Conservation (phyloP, 2,797 vertebrate species). For the Tapirus indicus region DNA sequence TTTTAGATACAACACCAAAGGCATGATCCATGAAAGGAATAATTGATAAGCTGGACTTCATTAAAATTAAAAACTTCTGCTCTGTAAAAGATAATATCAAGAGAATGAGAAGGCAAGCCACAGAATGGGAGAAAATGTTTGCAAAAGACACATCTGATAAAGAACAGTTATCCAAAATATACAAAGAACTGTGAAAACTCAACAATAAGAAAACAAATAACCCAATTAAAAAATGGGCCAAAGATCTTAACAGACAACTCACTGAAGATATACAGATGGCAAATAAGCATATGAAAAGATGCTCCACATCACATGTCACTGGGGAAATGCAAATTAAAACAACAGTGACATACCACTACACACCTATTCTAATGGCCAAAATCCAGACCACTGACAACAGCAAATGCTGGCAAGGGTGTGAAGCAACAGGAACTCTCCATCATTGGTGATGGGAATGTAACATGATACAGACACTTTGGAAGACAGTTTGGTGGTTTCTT, state of each 20-base stretch:
- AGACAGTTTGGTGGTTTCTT: neutral
- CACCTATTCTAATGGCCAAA: neutral
- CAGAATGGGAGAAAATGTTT: neutral
- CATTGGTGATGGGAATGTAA: neutral
- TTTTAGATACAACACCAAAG: neutral
- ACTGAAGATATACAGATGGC: neutral
- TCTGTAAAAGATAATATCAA: slow-evolving; percentile 19
- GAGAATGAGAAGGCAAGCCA: neutral
- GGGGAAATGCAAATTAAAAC: neutral
- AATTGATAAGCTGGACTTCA: neutral
- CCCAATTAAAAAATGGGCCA: neutral
- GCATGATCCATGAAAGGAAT: neutral
- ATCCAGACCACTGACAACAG: neutral
- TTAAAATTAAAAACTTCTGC: neutral
- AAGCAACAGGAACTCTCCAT: neutral
- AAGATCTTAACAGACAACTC: neutral
- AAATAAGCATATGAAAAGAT: slow-evolving; percentile 25
- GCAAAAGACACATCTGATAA: slow-evolving; percentile 25
- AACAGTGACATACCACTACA: neutral
- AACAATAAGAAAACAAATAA: slow-evolving; percentile 27
- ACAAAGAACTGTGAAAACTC: slow-evolving; percentile 6
- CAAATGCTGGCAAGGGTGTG: neutral
- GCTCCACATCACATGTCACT: neutral
- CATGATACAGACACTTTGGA: neutral
- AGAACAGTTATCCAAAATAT: neutral